Evolutionary conservation across 1,140 invertebrate genomes (phyloP).

Genomic region (Listronotus bonariensis): DNA sequence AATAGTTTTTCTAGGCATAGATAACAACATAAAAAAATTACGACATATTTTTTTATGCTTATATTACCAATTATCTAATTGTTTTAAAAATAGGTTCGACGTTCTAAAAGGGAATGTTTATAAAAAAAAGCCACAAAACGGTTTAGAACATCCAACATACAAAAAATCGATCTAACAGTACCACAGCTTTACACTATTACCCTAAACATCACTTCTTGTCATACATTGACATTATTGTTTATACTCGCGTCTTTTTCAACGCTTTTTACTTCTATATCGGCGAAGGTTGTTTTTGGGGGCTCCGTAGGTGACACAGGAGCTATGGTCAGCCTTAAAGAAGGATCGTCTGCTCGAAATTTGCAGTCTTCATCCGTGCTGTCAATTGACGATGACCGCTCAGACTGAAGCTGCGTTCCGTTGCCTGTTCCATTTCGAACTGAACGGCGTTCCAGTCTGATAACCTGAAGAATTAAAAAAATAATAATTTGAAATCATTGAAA

Average conservation of each 20-base stretch:
- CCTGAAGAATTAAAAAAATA: slow-evolving; percentile 36
- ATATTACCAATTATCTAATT: too few relatives aligned
- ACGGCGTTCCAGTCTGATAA: slow-evolving; percentile 53
- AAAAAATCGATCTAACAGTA: too few relatives aligned
- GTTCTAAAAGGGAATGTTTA: too few relatives aligned
- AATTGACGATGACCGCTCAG: slow-evolving; percentile 48
- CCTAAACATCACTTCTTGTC: neutral
- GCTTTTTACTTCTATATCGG: slow-evolving; percentile 31
- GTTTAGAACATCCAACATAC: too few relatives aligned
- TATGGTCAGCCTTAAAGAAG: slow-evolving; percentile 48
- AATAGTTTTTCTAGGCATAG: too few relatives aligned
- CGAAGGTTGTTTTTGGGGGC: slow-evolving; percentile 40
- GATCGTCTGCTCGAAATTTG: slow-evolving; percentile 51
- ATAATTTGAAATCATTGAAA: too few relatives aligned
- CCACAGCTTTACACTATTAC: too few relatives aligned
- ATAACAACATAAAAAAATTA: too few relatives aligned
- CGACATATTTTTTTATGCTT: too few relatives aligned
- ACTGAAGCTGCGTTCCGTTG: slow-evolving; percentile 38
- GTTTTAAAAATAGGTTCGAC: too few relatives aligned
- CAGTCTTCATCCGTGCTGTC: slow-evolving; percentile 53
- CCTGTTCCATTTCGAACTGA: slow-evolving; percentile 41
- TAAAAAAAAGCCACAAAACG: too few relatives aligned
- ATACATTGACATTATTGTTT: slow-evolving; percentile 18
- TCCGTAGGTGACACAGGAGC: slow-evolving; percentile 46
- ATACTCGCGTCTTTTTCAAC: slow-evolving; percentile 12